phyloP scores from a whole-genome alignment of 2,888 invertebrate species.

The Ctena decussata region DNA sequence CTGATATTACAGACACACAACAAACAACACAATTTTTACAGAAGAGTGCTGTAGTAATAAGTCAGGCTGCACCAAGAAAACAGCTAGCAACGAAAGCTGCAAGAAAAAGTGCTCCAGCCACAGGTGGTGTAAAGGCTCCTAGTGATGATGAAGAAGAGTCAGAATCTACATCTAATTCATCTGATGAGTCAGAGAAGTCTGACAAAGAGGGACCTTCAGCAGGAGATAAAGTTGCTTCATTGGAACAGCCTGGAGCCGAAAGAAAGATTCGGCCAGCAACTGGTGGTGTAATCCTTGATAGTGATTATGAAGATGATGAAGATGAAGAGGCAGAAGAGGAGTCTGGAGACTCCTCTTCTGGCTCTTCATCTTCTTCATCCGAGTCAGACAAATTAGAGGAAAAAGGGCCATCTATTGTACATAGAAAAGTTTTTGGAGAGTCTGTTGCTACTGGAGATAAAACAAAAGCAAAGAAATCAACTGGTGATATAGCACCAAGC shows the following conservation, averaged over 20 bases:
- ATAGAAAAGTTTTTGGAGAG: neutral
- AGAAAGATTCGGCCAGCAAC: constrained; percentile 16
- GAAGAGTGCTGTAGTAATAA: too few species aligned
- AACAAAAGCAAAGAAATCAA: neutral
- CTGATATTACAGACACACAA: neutral
- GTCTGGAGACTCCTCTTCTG: too few species aligned
- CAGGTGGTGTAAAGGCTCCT: neutral
- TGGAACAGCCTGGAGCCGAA: constrained; percentile 37
- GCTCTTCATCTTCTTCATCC: neutral
- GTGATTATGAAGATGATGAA: neutral
- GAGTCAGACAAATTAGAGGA: neutral
- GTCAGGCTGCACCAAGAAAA: constrained; percentile 20
- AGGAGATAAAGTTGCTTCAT: constrained; percentile 18
- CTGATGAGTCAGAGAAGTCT: neutral
- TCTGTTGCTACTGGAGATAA: neutral
- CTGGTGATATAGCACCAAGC: neutral
- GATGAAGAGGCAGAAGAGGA: neutral
- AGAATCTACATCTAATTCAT: neutral
- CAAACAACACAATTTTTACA: too few species aligned
- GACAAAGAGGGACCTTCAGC: neutral
- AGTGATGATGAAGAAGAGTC: neutral
- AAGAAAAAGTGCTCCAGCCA: constrained; percentile 20
- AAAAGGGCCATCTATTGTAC: neutral
- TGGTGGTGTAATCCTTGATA: neutral
- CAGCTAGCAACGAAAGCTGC: constrained; percentile 35